phyloP scores from a whole-genome alignment of 2,797 vertebrate genomes.

The Catharus ustulatus region DNA sequence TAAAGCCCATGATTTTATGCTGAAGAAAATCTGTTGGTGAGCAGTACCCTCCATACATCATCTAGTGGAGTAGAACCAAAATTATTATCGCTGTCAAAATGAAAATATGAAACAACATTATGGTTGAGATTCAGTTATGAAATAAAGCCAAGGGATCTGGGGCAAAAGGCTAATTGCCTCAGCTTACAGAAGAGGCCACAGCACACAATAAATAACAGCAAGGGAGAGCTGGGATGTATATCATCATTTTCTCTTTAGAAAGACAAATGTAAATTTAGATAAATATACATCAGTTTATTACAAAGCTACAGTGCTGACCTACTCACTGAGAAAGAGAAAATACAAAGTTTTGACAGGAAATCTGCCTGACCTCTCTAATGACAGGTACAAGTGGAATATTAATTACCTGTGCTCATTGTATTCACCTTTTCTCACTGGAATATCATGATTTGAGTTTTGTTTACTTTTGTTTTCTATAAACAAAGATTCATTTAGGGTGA shows the following conservation, averaged over 20 bases:
- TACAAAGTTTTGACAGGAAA: not conserved
- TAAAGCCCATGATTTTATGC: not conserved
- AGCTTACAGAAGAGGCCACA: conserved; percentile 50
- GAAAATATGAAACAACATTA: conserved; percentile 37
- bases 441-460: not conserved
- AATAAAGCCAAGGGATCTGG: conserved; percentile 50
- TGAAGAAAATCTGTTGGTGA: conserved; percentile 8
- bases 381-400: not conserved
- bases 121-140: conserved; percentile 7
- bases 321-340: not conserved
- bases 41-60: not conserved
- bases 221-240: conserved; percentile 37
- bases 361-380: not conserved
- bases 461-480: not conserved
- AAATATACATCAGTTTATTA: conserved; percentile 2
- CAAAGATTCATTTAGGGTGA: not conserved
- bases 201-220: conserved; percentile 43
- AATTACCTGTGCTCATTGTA: not conserved
- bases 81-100: conserved; percentile 36
- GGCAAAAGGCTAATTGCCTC: conserved; percentile 65
- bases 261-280: conserved; percentile 50
- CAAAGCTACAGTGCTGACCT: not conserved
- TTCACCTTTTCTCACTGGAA: not conserved
- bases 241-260: conserved; percentile 33
- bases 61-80: conserved; percentile 18